Conservation (phyloP, 2,888 invertebrate genomes). For the Napeogenes inachia region DNA sequence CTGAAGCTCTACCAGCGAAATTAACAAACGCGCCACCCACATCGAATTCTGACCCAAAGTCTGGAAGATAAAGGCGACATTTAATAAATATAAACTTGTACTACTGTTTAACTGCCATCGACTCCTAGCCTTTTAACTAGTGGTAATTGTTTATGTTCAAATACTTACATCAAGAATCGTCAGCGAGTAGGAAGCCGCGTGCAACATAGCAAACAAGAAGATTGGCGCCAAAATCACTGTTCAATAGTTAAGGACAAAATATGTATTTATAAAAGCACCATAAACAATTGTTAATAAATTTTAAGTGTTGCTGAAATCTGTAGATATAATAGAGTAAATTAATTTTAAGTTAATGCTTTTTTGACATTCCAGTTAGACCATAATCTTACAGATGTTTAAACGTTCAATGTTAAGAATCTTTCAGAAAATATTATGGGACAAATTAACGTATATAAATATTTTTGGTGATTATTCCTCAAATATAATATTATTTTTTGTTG, state of each 20-base stretch:
- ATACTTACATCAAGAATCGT: constrained; percentile 93
- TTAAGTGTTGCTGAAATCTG: not conserved
- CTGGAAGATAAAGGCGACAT: constrained; percentile 67
- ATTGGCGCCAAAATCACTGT: constrained; percentile 94
- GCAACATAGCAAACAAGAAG: constrained; percentile 93
- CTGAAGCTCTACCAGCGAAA: constrained; percentile 93
- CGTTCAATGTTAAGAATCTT: too few relatives aligned
- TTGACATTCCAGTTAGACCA: too few relatives aligned
- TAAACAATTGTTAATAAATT: not conserved
- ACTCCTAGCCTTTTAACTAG: too few relatives aligned
- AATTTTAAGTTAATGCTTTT: too few relatives aligned
- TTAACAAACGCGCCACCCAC: constrained; percentile 91
- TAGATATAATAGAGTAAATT: too few relatives aligned
- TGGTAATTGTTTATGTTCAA: not conserved
- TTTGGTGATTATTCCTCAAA: too few relatives aligned
- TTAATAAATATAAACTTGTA: not conserved
- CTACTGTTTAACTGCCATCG: too few relatives aligned
- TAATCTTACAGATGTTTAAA: too few relatives aligned
- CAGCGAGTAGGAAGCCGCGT: constrained; percentile 94
- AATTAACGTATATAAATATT: too few relatives aligned
- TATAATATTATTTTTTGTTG: too few relatives aligned
- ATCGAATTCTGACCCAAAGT: constrained; percentile 93
- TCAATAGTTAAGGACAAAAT: constrained; percentile 44
- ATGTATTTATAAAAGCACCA: not conserved
- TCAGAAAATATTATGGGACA: too few relatives aligned